Evolutionary conservation across 2,797 vertebrate genomes (phyloP).

Genomic region (Gobionotothen gibberifrons): DNA sequence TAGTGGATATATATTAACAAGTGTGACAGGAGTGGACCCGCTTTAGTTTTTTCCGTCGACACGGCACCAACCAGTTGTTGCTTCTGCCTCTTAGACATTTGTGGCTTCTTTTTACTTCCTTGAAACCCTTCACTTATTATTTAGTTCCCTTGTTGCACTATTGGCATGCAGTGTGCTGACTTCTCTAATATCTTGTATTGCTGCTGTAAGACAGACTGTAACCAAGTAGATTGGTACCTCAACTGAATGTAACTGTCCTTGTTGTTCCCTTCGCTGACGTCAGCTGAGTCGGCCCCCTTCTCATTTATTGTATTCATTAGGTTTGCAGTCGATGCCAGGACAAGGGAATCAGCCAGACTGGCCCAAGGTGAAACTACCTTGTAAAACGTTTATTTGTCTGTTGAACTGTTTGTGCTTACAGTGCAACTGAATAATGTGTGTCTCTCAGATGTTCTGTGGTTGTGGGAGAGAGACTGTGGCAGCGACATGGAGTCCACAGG

Average conservation of each 20-base stretch:
- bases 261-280: slow-evolving; percentile 24
- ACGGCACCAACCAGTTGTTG: neutral
- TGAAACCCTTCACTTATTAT: neutral
- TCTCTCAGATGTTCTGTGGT: neutral
- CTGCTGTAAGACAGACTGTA: neutral
- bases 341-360: slow-evolving; percentile 7
- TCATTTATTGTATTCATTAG: slow-evolving; percentile 37
- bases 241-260: slow-evolving; percentile 26
- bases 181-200: slow-evolving; percentile 4
- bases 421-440: slow-evolving; percentile 24
- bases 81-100: neutral
- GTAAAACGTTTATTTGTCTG: slow-evolving; percentile 34
- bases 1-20: neutral
- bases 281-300: slow-evolving; percentile 42
- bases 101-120: neutral
- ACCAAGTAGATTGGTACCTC: slow-evolving; percentile 7
- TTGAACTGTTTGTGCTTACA: slow-evolving; percentile 16
- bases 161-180: neutral
- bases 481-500: neutral
- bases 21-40: neutral
- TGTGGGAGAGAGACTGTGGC: neutral
- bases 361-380: slow-evolving; percentile 44
- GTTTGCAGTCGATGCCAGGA: slow-evolving; percentile 11
- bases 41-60: neutral
- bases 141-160: neutral